A percentile compares a stretch with the other conserved stretches of the same genome.
These are phyloP conservation scores for Lasioglossum marginatum DNA, from an alignment of 2,888 invertebrate species.

Conservation along the genomic window DNA sequence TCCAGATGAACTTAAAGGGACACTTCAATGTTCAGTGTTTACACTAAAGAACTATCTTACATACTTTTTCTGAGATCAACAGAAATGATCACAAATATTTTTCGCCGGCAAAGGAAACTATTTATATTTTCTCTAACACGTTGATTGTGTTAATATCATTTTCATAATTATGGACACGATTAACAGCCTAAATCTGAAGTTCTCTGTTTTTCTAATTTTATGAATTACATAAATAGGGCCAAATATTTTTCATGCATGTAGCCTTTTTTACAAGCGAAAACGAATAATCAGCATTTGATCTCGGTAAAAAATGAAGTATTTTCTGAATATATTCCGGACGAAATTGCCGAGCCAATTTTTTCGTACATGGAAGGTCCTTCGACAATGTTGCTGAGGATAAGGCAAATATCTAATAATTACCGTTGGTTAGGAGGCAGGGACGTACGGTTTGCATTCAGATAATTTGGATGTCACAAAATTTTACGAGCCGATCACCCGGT, in stretches of 20 bases:
- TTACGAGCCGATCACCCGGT: slow-evolving; percentile 62
- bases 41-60: too few species aligned
- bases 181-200: background rate
- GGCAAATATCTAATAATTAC: background rate
- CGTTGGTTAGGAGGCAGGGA: background rate
- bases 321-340: background rate
- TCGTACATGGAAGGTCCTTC: background rate
- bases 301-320: background rate
- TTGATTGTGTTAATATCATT: too few species aligned
- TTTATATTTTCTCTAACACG: too few species aligned
- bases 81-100: too few species aligned
- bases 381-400: background rate
- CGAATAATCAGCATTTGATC: background rate
- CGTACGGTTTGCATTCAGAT: slow-evolving; percentile 34
- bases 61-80: too few species aligned
- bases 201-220: too few species aligned
- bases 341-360: background rate
- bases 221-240: too few species aligned
- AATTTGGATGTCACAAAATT: slow-evolving; percentile 61
- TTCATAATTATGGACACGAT: too few species aligned
- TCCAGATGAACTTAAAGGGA: background rate
- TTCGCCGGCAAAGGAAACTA: too few species aligned
- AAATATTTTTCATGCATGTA: background rate
- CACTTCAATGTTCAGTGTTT: too few species aligned
- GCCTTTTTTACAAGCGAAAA: background rate